phyloP scores from a whole-genome alignment of 2,797 vertebrate species.

The Sphaeramia orbicularis region DNA sequence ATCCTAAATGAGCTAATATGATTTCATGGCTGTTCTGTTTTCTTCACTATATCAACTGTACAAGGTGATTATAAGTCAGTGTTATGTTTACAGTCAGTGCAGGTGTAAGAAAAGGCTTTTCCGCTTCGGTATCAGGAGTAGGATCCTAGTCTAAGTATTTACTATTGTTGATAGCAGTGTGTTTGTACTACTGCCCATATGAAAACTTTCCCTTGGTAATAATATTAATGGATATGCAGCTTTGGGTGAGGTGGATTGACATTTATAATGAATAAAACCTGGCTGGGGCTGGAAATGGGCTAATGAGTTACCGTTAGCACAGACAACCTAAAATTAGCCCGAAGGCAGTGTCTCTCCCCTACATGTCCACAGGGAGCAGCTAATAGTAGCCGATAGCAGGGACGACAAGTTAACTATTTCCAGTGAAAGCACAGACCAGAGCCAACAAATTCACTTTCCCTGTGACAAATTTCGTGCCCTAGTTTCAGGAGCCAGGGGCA shows the following conservation, averaged over 20 bases:
- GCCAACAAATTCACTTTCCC: slow-evolving; percentile 10
- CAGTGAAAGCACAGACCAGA: background rate
- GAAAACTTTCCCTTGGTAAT: slow-evolving; percentile 23
- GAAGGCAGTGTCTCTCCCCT: slow-evolving; percentile 43
- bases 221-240: slow-evolving; percentile 22
- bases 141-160: slow-evolving; percentile 17
- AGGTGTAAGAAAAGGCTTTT: background rate
- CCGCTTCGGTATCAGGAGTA: background rate
- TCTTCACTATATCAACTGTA: no score
- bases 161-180: background rate
- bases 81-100: no score
- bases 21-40: no score
- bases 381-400: slow-evolving; percentile 36
- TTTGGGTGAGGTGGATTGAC: slow-evolving; percentile 33
- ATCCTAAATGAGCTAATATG: no score
- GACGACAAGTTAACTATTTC: slow-evolving; percentile 39
- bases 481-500: background rate
- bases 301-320: slow-evolving; percentile 61
- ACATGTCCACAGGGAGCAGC: slow-evolving; percentile 59
- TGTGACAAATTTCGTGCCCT: slow-evolving; percentile 7
- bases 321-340: slow-evolving; percentile 61
- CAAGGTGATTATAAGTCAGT: no score
- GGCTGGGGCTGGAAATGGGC: slow-evolving; percentile 52
- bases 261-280: slow-evolving; percentile 41
- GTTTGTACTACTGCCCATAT: background rate